Percentiles rank a stretch among this genome's conserved stretches.
These are phyloP conservation scores for Galleria mellonella DNA, from an alignment of 1,140 invertebrate species.

Conservation along the genomic window DNA sequence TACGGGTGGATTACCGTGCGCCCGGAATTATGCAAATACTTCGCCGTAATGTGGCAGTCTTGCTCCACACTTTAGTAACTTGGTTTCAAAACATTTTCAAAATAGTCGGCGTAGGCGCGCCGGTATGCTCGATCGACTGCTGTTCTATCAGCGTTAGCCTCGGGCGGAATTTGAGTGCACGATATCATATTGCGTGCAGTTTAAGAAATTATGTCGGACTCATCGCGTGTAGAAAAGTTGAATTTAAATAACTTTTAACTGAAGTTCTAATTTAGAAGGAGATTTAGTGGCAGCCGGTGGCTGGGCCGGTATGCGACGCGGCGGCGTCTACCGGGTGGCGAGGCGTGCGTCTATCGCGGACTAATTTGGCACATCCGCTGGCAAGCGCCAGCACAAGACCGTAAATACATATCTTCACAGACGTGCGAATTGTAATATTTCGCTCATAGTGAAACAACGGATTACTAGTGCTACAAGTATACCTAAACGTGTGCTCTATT, in stretches of 20 bases:
- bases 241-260: constrained; percentile 26
- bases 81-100: constrained; percentile 67
- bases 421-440: constrained; percentile 28
- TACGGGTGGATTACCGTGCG: constrained; percentile 41
- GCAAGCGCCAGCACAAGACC: constrained; percentile 44
- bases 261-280: constrained; percentile 28
- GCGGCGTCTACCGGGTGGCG: constrained; percentile 58
- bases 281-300: constrained; percentile 44
- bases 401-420: constrained; percentile 57
- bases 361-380: constrained; percentile 69
- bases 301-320: constrained; percentile 62
- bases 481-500: too few species aligned
- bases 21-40: constrained; percentile 63
- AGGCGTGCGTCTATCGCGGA: constrained; percentile 43
- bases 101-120: constrained; percentile 44
- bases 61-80: constrained; percentile 64
- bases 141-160: constrained; percentile 11
- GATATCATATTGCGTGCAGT: constrained; percentile 21
- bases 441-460: too few species aligned
- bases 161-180: constrained; percentile 14
- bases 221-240: constrained; percentile 14
- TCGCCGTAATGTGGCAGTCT: constrained; percentile 54
- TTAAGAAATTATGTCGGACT: constrained; percentile 14
- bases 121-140: constrained; percentile 20
- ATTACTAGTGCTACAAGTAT: too few species aligned